Evolutionary conservation across 2,797 vertebrate species (phyloP), one percentile per base, ranked within the genome.

Genomic region (Myotis findleyi): DNA sequence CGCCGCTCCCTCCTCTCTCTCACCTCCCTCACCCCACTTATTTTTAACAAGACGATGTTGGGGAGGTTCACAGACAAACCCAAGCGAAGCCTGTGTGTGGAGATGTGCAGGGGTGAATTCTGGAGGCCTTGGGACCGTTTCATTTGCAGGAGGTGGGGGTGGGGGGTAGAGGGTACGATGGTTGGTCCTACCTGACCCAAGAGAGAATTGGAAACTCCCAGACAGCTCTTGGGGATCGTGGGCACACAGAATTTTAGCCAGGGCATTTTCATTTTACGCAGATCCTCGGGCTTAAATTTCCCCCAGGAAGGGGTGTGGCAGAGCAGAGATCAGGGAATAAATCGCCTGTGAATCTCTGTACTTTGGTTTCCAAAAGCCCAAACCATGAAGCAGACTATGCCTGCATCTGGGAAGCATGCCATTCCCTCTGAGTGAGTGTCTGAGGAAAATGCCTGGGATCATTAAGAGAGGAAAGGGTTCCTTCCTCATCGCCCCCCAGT

Each of bases 91-190:
- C 36, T 87, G 59, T 30, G 44, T 86, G 79, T 47, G 21, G 82
- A 75, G 92, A 36, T 73, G 72, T 49, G 49, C 53, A 47, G 76
- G 55, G 33, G 44, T 84, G 73, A 47, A 68, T 90, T 75, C 73
- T 9, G 13, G 53, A 88, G 53, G 11, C 6, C 36, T 72, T 13
- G 6, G 5, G 13, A 49, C 41, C 16, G 4, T 55, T 80, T 66
- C 33, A 3, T 89, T 44, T 72, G 33, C 5, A 62, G 59, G 27
- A 62, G 59, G 59, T 62, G 27, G 0, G 51, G 47, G 30, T 3
- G 3, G 62, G 6, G 25, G 12, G 12, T 14, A 4, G 27, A 30
- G 27, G 25, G 59, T 30, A 2, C 0, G 3, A 6, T 14, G 27
- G 27, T 81, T 53, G 68, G 21, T 47, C 83, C 38, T 75, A 38